Base-by-base conservation (phyloP, 2,888 invertebrate species). In the Trachelus iudaicus region DNA sequence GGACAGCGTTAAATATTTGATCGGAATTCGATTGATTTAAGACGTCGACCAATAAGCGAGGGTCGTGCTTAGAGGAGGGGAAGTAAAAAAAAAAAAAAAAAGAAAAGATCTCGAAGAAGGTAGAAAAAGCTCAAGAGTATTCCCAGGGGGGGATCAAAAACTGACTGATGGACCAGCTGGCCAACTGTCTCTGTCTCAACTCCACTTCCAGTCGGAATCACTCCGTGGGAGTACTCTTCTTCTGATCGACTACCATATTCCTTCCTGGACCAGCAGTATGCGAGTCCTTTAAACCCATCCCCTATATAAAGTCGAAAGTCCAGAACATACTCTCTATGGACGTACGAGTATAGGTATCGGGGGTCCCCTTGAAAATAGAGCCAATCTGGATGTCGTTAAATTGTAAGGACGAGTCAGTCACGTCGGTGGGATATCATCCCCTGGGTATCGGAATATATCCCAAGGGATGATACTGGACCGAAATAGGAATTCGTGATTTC, bases 1-100 rank as follows among this genome's bases (percentile, higher is more conserved):
- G 84, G 85, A 83, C 86, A 85, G 87, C 84, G 88, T 81, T 91
- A 89, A 91, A 91, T 91, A 91, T 91, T 91, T 91, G 85, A 91
- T 91, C 79, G 86, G 85, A 84, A 85, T 89, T 89, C 88, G 88
- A 91, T 91, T 91, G 91, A 84, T 89, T 87, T 86, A 87, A 90
- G 90, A 87, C 85, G 86, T 87, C 85, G 83, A 83, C 81, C 84
- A 80, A 81, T 83, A 80, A 84, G 84, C 82, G 83, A 34, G 76
- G 73, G 75, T 76, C 34, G 80, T 23, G 71, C 13, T 71, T 71
- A 13, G 78, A 73, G 81, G 79, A 74, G 80, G 71, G n/a, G n/a
- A n/a, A n/a, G n/a, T n/a, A n/a, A n/a, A n/a, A n/a, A 69, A 33
- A 75, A 35, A 76, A 76, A 73, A 77, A 78, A 80, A 81, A 74